These are phyloP conservation scores for Dascyllus trimaculatus DNA, from an alignment of 2,113 vertebrate species.

Conservation along the genomic window DNA sequence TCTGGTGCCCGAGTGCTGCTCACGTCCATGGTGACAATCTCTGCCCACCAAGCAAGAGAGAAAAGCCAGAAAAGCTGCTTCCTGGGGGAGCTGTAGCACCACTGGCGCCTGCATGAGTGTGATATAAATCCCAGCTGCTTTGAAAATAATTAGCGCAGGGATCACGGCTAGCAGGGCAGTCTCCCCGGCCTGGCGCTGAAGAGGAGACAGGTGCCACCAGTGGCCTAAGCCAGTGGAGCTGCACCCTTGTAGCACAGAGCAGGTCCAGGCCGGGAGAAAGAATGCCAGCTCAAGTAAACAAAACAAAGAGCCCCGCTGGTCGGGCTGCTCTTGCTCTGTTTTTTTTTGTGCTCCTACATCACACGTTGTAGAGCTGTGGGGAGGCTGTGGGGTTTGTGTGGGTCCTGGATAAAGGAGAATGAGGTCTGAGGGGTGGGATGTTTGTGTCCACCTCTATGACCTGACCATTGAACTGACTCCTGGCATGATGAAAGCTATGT, in stretches of 20 bases:
- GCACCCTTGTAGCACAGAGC: conserved; percentile 62
- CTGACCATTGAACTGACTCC: conserved; percentile 52
- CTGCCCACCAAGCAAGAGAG: conserved; percentile 54
- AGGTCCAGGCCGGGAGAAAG: conserved; percentile 55
- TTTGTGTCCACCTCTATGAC: conserved; percentile 62
- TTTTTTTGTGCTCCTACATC: conserved; percentile 24
- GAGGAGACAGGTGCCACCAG: conserved; percentile 84
- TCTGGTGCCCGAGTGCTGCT: conserved; percentile 47
- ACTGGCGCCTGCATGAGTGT: conserved; percentile 80
- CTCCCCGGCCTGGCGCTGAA: conserved; percentile 80
- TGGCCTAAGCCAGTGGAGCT: conserved; percentile 78
- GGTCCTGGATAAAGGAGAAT: conserved; percentile 48
- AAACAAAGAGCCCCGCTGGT: conserved; percentile 58
- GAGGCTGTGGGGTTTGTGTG: conserved; percentile 42
- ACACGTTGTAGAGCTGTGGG: conserved; percentile 35
- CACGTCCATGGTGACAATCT: conserved; percentile 60
- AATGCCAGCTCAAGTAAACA: conserved; percentile 63
- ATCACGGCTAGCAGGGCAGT: conserved; percentile 78
- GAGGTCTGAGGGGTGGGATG: conserved; percentile 41
- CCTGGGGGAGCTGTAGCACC: conserved; percentile 62
- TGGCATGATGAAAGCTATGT: conserved; percentile 60
- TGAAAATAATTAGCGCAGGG: conserved; percentile 84
- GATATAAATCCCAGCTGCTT: conserved; percentile 82
- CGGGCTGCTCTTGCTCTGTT: conserved; percentile 39
- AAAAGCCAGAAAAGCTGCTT: conserved; percentile 70